These are phyloP conservation scores for Orussus abietinus DNA, from an alignment of 1,140 invertebrate genomes.

Conservation along the genomic window DNA sequence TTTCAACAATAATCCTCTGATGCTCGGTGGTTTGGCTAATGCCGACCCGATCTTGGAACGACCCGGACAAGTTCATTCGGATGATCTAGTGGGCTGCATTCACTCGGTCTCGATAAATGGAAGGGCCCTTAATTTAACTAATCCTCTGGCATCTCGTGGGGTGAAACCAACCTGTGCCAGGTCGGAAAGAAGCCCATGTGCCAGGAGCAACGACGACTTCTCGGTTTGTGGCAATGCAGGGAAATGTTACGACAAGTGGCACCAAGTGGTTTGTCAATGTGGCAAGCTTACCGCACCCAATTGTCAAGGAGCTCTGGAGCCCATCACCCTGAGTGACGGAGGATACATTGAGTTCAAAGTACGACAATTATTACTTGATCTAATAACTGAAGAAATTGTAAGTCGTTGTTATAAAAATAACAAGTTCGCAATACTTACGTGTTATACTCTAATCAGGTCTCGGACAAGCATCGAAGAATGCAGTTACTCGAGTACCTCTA, in stretches of 20 bases:
- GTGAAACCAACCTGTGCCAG: constrained; percentile 74
- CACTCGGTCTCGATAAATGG: constrained; percentile 88
- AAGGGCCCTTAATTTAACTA: constrained; percentile 71
- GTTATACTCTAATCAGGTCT: constrained; percentile 50
- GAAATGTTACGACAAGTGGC: constrained; percentile 82
- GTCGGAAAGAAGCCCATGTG: constrained; percentile 60
- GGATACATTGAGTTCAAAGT: constrained; percentile 72
- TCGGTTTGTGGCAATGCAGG: constrained; percentile 64
- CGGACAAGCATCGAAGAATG: constrained; percentile 80
- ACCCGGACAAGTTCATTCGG: constrained; percentile 82
- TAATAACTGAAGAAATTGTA: no score
- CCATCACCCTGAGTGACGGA: constrained; percentile 73
- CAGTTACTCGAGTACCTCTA: constrained; percentile 77
- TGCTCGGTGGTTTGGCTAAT: constrained; percentile 78
- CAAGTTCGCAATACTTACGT: constrained; percentile 1
- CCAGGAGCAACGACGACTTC: constrained; percentile 42
- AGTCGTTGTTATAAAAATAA: not conserved
- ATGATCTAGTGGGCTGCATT: constrained; percentile 90
- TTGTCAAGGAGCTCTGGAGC: constrained; percentile 72
- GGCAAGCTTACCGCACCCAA: constrained; percentile 69
- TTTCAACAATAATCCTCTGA: constrained; percentile 83
- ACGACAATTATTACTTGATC: constrained; percentile 3
- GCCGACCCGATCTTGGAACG: constrained; percentile 82
- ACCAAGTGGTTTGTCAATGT: constrained; percentile 66
- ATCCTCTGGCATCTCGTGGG: constrained; percentile 66